Base-by-base conservation (phyloP, 2,888 invertebrate species). In the Miltochrista miniata region DNA sequence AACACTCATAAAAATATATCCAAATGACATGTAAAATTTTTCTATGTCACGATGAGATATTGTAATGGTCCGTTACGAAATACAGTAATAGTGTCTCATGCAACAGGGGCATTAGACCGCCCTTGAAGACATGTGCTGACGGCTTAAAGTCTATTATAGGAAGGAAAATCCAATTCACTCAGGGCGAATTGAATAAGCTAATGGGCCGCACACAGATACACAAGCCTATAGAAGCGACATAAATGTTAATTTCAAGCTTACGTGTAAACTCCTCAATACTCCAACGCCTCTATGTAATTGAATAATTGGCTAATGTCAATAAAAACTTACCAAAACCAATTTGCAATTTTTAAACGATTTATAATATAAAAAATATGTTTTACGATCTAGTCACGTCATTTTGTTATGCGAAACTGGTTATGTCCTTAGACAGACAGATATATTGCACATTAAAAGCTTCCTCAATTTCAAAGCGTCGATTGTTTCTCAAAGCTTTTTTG, bases 1-100 rank as follows among this genome's bases (percentile, higher is more conserved):
- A 90, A 91, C 85, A 90, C 79, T 81, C 82, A 70, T 85, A 83
- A 85, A 87, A 87, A 86, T 81, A 75, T 79, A 67, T 77, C 85
- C 83, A 89, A 90, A 91, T 90, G 87, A 89, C 89, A 90, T 82
- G 88, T 87, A 76, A 84, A 88, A 91, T 87, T 90, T 90, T 89
- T 91, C 90, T 87, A 81, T 80, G 91, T 90, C 91, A 90, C 84
- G 75, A 90, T 90, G 87, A 90, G 82, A 87, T 86, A 91, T 89
- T 83, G 83, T 91, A 90, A 91, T 90, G 90, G 83, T 72, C 84
- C 90, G 90, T 90, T 85, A 87, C 90, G 85, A 87, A 85, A 86
- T 86, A 81, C 78, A 77, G 75, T 88, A 84, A 89, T 85, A 84
- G 80, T 69, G 83, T 79, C 77, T 78, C 90, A 87, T 88, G 88